These are phyloP conservation scores for Crotalus horridus DNA, from an alignment of 2,113 vertebrate genomes.

Conservation along the genomic window DNA sequence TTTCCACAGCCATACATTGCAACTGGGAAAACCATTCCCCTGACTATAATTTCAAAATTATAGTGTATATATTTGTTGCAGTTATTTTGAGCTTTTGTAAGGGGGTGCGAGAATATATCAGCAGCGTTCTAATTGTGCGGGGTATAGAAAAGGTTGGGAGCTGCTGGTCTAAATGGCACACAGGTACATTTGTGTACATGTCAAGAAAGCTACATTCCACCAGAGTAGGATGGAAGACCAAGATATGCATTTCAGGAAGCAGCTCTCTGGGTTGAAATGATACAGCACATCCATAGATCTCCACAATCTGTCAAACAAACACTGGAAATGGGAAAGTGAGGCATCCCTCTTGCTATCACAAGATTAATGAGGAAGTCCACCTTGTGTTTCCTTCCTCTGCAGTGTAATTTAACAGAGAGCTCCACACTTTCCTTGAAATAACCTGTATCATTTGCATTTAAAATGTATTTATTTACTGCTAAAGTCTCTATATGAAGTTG, in stretches of 20 bases:
- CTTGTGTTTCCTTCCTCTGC: not conserved
- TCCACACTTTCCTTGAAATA: not conserved
- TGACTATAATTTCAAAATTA: too few species aligned
- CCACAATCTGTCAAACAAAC: conserved; percentile 1
- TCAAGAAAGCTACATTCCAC: not conserved
- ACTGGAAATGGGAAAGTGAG: not conserved
- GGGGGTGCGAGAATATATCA: too few species aligned
- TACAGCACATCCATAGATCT: not conserved
- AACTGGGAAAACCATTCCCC: too few species aligned
- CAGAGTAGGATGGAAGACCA: not conserved
- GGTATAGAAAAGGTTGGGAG: too few species aligned
- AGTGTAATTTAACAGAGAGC: conserved; percentile 9
- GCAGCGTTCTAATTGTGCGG: too few species aligned
- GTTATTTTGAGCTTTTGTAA: too few species aligned
- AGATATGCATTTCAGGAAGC: not conserved
- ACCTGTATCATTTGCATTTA: not conserved
- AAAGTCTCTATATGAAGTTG: not conserved
- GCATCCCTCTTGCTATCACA: not conserved
- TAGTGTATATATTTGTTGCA: too few species aligned
- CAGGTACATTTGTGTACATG: not conserved
- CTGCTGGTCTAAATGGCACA: not conserved
- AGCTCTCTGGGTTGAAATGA: not conserved
- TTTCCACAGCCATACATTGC: too few species aligned
- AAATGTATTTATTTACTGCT: not conserved
- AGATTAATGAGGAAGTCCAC: conserved; percentile 12